These are phyloP conservation scores for Chaetoderma sp. DNA, from an alignment of 2,888 invertebrate species.

Conservation along the genomic window DNA sequence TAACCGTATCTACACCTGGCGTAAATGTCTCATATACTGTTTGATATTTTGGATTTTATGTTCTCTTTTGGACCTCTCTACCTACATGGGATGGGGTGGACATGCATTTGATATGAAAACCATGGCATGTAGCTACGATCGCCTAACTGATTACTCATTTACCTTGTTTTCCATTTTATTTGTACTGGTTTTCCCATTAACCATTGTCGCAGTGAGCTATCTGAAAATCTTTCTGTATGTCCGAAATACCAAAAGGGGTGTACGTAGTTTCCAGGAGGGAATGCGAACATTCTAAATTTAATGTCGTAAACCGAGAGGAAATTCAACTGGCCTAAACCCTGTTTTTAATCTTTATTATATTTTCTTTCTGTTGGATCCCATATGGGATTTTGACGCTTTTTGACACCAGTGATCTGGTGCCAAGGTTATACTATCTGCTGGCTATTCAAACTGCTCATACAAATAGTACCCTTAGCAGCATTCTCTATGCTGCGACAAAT, in stretches of 20 bases:
- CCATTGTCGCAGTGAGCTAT: background rate
- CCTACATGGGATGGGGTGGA: constrained; percentile 6
- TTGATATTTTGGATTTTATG: constrained; percentile 19
- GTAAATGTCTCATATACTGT: constrained; percentile 14
- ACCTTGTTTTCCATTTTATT: constrained; percentile 1
- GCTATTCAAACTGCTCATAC: constrained; percentile 2
- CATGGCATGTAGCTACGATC: constrained; percentile 6
- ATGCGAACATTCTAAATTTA: too few relatives aligned
- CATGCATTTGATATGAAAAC: constrained; percentile 5
- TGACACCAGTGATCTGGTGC: background rate
- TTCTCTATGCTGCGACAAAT: constrained; percentile 5
- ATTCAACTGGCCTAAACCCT: background rate
- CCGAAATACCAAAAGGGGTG: background rate
- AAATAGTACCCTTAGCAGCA: constrained; percentile 5
- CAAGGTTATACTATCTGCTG: background rate
- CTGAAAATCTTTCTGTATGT: constrained; percentile 2
- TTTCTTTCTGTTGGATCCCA: constrained; percentile 3
- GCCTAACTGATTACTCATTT: background rate
- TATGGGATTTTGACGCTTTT: background rate
- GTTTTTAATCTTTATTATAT: background rate
- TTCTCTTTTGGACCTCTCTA: constrained; percentile 28
- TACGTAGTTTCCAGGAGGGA: background rate
- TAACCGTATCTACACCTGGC: constrained; percentile 19
- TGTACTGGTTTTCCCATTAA: background rate
- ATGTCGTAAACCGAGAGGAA: background rate